A percentile compares a stretch with the other conserved stretches of the same genome.
Evolutionary conservation across 2,797 vertebrate genomes (phyloP).

Genomic region (Agapornis canus): DNA sequence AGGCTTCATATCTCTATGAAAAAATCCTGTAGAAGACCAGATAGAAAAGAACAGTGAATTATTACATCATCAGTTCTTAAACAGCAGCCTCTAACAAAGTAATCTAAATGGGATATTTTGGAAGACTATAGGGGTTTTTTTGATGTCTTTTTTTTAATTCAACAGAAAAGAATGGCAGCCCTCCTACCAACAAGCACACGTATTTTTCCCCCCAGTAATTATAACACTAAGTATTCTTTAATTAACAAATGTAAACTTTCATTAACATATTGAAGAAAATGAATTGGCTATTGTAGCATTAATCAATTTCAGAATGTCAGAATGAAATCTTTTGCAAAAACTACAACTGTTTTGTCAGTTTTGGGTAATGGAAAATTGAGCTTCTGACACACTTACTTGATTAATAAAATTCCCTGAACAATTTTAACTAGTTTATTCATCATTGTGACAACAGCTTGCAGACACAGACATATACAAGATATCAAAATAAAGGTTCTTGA

Average conservation of each 20-base stretch:
- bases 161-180: background rate
- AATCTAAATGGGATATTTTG: background rate
- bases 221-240: background rate
- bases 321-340: background rate
- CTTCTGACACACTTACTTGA: background rate
- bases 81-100: background rate
- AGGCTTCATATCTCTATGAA: slow-evolving; percentile 98
- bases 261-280: background rate
- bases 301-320: background rate
- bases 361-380: background rate
- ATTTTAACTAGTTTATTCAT: background rate
- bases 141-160: background rate
- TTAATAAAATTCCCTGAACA: background rate
- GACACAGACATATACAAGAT: background rate
- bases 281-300: background rate
- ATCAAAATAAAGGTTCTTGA: background rate
- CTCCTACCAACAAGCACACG: background rate
- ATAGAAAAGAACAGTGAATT: background rate
- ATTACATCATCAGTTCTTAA: background rate
- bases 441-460: background rate
- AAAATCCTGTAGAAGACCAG: slow-evolving; percentile 83
- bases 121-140: background rate
- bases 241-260: background rate
- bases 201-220: background rate
- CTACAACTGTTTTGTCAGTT: background rate